Base-by-base conservation (phyloP, 2,888 invertebrate species). In the Scaptomyza caliginosa region DNA sequence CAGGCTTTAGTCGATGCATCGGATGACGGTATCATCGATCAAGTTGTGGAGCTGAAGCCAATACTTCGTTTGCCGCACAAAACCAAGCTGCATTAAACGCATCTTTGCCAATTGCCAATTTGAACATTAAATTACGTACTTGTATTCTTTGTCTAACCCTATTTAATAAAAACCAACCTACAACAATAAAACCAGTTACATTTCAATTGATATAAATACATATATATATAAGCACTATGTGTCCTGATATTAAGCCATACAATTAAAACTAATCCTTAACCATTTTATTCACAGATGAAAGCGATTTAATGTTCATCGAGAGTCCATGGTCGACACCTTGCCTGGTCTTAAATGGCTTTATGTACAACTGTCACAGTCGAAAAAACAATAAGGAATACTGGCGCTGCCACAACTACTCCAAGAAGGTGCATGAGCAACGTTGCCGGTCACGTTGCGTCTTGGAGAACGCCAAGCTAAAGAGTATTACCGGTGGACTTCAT, bases 371-470 rank as follows among this genome's bases (percentile, higher is more conserved):
- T 24, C 92, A 92, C 66, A 92, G 92, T 63, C 88, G 89, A n/a
- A 91, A 91, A 55, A 90, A 89, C 55, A 90, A 89, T 66, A 91
- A 91, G 65, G 90, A 90, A 56, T 92, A 92, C 62, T 92, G 92
- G 92, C 88, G 92, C 10, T 92, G 92, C 39, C 92, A 92, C 69
- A 92, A 92, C 72, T 92, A 92, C 65, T 92, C 92, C 3, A 92
- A 91, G 63, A 90, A 90, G 62, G 68, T 84, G 21, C 88, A 89
- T 62, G 88, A 89, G 17, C 84, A 89, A 46, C 88, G 92, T 4
- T 92, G 92, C 65, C 89, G 91, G 2, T 90, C 92, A 0, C 87
- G 92, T 3, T 92, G 92, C 65, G 91, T 92, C 0, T 80, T 92
- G 4, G 90, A 90, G 42, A 88, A 90, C 73, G 91, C 91, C 8